A percentile compares a stretch with the other conserved stretches of the same genome.
These are phyloP conservation scores for Choristoneura rosaceana DNA, from an alignment of 2,888 invertebrate genomes.

Conservation along the genomic window DNA sequence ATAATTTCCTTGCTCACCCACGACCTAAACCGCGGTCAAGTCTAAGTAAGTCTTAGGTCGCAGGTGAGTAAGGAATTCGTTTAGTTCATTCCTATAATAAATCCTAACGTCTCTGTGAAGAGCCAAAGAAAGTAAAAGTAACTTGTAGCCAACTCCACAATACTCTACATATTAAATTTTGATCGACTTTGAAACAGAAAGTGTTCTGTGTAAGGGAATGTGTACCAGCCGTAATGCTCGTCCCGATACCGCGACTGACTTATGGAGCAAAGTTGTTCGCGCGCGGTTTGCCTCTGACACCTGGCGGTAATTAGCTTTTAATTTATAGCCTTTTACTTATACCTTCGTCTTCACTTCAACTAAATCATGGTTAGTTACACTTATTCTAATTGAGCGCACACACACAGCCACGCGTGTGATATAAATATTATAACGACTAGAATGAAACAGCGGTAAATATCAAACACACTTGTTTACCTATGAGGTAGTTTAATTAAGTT, in stretches of 20 bases:
- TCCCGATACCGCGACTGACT: slow-evolving; percentile 68
- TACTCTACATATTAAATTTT: background rate
- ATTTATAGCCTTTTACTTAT: slow-evolving; percentile 72
- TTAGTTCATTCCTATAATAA: no score
- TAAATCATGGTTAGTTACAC: slow-evolving; percentile 46
- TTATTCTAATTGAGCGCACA: slow-evolving; percentile 10
- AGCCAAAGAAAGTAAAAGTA: no score
- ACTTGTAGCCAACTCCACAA: no score
- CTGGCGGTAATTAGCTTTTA: slow-evolving; percentile 77
- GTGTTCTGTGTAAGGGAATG: background rate
- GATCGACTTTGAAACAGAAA: slow-evolving; percentile 1
- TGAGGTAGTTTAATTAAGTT: background rate
- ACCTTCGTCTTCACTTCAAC: slow-evolving; percentile 53
- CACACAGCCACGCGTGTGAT: background rate
- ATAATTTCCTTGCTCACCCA: no score
- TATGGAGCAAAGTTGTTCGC: slow-evolving; percentile 73
- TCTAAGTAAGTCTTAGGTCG: no score
- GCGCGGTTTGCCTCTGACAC: slow-evolving; percentile 74
- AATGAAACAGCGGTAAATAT: background rate
- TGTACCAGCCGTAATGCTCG: slow-evolving; percentile 54
- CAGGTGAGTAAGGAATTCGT: no score
- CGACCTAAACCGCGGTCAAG: no score
- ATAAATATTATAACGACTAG: background rate
- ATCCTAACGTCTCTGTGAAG: no score
- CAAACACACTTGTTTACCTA: background rate